Evolutionary conservation across 2,888 invertebrate genomes (phyloP), one percentile per base, ranked within the genome.

Genomic region (Plagodis pulveraria): DNA sequence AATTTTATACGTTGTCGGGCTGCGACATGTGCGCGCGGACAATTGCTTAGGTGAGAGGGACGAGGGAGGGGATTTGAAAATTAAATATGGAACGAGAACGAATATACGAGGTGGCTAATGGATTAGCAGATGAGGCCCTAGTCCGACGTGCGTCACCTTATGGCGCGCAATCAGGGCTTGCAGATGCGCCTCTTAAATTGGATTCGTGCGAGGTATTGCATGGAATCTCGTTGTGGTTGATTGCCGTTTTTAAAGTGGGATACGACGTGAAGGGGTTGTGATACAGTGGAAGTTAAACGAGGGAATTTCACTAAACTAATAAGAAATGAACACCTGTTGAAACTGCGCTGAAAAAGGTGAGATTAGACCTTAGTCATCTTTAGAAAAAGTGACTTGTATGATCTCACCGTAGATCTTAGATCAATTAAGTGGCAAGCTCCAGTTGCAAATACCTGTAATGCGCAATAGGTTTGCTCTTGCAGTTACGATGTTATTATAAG

Each of bases 11-110:
- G 87, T 82, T 80, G 79, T 72, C 72, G 81, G 87, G 84, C 79
- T 85, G 83, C 84, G 90, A 89, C 91, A 91, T 90, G 90, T 91
- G 91, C 87, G 87, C 81, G 74, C 78, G 86, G 87, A 86, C 86
- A 86, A 86, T 87, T 84, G 90, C 84, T 81, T 81, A 80, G 84
- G 81, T 77, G 78, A 67, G 74, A 67, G 71, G 70, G 57, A 71
- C 52, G 58, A 62, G 66, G 59, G 69, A 67, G 72, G 73, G 57
- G 66, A 58, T 64, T 63, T 79, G 76, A 73, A 60, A 87, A 89
- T 90, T 89, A 90, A 89, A 90, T 89, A 89, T 89, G 84, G 84
- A 78, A 80, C 82, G 86, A 84, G 86, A 87, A 80, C 81, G 80
- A 62, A 63, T 52, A 56, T 22, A 9, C 82, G 85, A 85, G 88